phyloP scores from a whole-genome alignment of 2,888 invertebrate genomes.

The Plebejus melissa region DNA sequence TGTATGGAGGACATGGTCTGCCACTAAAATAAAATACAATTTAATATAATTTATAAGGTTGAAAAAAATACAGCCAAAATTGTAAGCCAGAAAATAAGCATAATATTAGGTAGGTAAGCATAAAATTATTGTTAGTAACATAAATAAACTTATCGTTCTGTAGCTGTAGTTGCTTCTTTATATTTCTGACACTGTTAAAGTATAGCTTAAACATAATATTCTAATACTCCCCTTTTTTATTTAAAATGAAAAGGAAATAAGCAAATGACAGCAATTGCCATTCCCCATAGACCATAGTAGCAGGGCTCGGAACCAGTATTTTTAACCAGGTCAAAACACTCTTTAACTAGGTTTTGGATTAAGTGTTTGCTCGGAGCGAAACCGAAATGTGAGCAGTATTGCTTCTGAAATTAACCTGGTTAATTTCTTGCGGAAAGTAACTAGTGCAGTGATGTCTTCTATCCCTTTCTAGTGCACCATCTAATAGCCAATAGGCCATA shows the following conservation, averaged over 20 bases:
- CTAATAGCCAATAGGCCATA: too few species aligned
- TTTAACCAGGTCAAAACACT: too few species aligned
- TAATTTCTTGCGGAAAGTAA: too few species aligned
- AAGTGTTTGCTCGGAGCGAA: too few species aligned
- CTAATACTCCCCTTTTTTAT: neutral
- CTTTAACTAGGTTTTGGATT: too few species aligned
- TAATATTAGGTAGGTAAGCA: neutral
- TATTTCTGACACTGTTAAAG: neutral
- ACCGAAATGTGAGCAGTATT: too few species aligned
- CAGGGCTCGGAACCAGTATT: too few species aligned
- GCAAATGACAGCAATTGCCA: neutral
- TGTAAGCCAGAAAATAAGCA: neutral
- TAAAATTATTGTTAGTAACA: neutral
- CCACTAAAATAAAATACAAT: conserved; percentile 76
- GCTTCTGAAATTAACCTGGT: too few species aligned
- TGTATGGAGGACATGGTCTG: conserved; percentile 94
- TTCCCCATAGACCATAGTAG: too few species aligned
- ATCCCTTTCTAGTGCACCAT: too few species aligned
- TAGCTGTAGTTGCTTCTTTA: neutral
- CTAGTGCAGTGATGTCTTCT: too few species aligned
- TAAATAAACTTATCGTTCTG: neutral
- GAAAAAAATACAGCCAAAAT: neutral
- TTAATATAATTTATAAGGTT: neutral
- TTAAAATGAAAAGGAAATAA: neutral
- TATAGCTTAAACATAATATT: neutral